Evolutionary conservation across 1,140 invertebrate species (phyloP), one percentile per base, ranked within the genome.

Genomic region (Telenomus remus): DNA sequence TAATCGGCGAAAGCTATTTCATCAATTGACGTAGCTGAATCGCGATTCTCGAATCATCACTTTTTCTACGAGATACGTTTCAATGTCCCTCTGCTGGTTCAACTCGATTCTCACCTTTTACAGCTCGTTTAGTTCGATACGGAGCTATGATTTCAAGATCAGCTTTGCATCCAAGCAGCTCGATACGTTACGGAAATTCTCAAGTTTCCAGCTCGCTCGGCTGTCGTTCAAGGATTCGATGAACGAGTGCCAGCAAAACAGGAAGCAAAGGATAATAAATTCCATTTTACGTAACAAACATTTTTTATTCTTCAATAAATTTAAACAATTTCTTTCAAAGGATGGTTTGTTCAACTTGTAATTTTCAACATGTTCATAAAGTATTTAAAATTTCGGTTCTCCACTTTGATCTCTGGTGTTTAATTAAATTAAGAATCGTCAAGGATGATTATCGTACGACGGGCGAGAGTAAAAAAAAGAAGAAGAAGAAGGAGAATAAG

Each of bases 1-100:
- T 79, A 74, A 79, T 79, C 65, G 74, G 74, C 66, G 69, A 79
- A 79, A 74, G 78, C 65, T 77, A 60, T 60, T 76, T 79, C 73
- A 74, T 79, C 65, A 76, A 79, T 76, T 77, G n/a, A n/a, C n/a
- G n/a, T n/a, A n/a, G 74, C 78, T 74, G 78, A n/a, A n/a, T n/a
- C 73, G 19, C 2, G 1, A 6, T 27, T 6, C 19, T 27, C 19
- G 19, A 27, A 27, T 6, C 19, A 27, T 27, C 19, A 27, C 6
- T 27, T 27, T 27, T 27, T 27, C 6, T 27, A 27, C 6, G 2
- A 27, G 6, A 27, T 6, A 27, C n/a, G n/a, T n/a, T 27, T 27
- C 19, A 27, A 6, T 6, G 6, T 27, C 19, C 19, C 19, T 27
- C 19, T 27, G 6, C 19, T 1, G 6, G 19, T 27, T 27, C 19